Percentiles rank a stretch among this genome's conserved stretches.
Conservation (phyloP, 2,797 vertebrate genomes). For the Lithobates sylvaticus region DNA sequence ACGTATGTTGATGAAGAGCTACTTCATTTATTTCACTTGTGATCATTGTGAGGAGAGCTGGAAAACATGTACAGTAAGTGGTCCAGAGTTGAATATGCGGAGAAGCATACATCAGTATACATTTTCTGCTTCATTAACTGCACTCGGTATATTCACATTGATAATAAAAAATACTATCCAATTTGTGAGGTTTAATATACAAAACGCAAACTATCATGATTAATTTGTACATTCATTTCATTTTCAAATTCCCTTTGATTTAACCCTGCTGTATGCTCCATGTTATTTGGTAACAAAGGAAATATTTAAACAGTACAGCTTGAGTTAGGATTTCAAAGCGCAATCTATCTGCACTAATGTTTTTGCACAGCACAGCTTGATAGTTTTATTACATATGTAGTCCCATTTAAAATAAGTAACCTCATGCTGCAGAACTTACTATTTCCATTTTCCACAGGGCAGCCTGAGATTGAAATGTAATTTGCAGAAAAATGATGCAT, state of each 20-base stretch:
- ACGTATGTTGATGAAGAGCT: background rate
- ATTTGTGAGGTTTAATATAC: background rate
- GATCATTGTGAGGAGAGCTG: background rate
- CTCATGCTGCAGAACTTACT: constrained; percentile 55
- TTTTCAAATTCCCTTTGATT: constrained; percentile 25
- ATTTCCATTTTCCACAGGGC: constrained; percentile 60
- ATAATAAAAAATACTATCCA: background rate
- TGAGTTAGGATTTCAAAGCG: constrained; percentile 43
- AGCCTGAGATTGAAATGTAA: constrained; percentile 62
- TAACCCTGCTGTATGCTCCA: constrained; percentile 15
- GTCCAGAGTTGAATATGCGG: background rate
- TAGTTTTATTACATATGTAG: constrained; percentile 62
- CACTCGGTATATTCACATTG: background rate
- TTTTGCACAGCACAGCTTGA: constrained; percentile 60
- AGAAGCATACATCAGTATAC: background rate
- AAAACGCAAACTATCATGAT: constrained; percentile 21
- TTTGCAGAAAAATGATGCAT: constrained; percentile 62
- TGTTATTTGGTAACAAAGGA: constrained; percentile 48
- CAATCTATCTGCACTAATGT: constrained; percentile 50
- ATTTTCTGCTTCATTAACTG: background rate
- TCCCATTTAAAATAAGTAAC: constrained; percentile 60
- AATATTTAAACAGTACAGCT: constrained; percentile 56
- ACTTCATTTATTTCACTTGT: background rate
- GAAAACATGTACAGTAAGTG: background rate
- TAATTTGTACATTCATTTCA: constrained; percentile 38